These are phyloP conservation scores for Xylocopa sonorina DNA, from an alignment of 1,140 invertebrate genomes.

Conservation along the genomic window DNA sequence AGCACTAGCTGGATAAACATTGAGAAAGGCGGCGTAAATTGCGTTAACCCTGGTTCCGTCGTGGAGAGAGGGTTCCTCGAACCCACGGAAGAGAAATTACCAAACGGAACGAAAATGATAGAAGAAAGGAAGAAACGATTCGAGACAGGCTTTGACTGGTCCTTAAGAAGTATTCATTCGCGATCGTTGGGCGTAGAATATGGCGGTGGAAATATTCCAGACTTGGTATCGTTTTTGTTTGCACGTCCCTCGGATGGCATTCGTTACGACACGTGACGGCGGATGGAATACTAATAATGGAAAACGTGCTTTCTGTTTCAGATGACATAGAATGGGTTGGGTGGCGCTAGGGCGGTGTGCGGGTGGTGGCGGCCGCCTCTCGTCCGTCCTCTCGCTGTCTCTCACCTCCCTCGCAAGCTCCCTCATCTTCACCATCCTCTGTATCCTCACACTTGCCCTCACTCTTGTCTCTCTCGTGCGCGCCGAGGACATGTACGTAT, in stretches of 20 bases:
- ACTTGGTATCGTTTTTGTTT: slow-evolving; percentile 3
- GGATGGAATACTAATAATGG: slow-evolving; percentile 18
- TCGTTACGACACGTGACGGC: neutral
- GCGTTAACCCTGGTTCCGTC: no score
- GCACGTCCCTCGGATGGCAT: neutral
- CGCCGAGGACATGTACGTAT: slow-evolving; percentile 81
- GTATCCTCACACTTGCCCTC: slow-evolving; percentile 77
- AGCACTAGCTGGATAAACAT: neutral
- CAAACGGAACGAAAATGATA: no score
- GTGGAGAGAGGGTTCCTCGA: no score
- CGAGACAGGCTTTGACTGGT: no score
- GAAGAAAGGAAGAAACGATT: no score
- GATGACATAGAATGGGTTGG: slow-evolving; percentile 83
- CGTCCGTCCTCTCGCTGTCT: slow-evolving; percentile 81
- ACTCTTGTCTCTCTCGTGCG: slow-evolving; percentile 77
- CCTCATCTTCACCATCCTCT: slow-evolving; percentile 75
- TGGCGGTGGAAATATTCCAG: neutral
- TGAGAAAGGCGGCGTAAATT: neutral
- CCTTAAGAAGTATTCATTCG: no score
- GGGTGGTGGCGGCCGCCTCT: slow-evolving; percentile 80
- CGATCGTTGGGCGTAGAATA: no score
- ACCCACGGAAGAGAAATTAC: no score
- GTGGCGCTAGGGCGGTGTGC: slow-evolving; percentile 81
- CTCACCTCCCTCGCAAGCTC: slow-evolving; percentile 79
- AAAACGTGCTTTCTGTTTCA: slow-evolving; percentile 74